These are phyloP conservation scores for Cephus runcator DNA, from an alignment of 2,888 invertebrate genomes.

Conservation along the genomic window DNA sequence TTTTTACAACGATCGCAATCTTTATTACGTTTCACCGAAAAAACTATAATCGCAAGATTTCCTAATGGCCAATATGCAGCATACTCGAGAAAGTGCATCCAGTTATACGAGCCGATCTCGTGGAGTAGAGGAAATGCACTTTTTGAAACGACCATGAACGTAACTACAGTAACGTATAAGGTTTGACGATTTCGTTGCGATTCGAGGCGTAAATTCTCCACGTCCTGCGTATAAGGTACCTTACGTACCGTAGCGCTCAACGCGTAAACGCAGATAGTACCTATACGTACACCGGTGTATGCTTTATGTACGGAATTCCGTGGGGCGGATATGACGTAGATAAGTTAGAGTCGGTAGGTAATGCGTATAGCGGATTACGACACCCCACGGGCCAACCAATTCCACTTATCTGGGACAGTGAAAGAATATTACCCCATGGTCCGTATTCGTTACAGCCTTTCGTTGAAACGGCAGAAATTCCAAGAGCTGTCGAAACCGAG, in stretches of 20 bases:
- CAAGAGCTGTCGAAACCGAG: conserved; percentile 1
- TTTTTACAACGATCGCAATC: background rate
- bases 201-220: background rate
- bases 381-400: conserved; percentile 52
- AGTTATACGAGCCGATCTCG: background rate
- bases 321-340: background rate
- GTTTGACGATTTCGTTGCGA: background rate
- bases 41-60: background rate
- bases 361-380: conserved; percentile 34
- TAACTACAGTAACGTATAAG: background rate
- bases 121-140: background rate
- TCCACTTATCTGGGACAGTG: conserved; percentile 50
- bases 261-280: background rate
- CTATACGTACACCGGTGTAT: background rate
- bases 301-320: background rate
- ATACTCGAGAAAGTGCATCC: background rate
- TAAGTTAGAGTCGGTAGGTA: conserved; percentile 1
- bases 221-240: background rate
- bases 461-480: background rate
- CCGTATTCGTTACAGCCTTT: background rate
- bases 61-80: background rate
- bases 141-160: background rate
- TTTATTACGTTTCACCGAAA: background rate
- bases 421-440: conserved; percentile 29
- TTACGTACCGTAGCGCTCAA: background rate